Conservation (phyloP, 2,797 vertebrate species). For the Scleropages formosus region DNA sequence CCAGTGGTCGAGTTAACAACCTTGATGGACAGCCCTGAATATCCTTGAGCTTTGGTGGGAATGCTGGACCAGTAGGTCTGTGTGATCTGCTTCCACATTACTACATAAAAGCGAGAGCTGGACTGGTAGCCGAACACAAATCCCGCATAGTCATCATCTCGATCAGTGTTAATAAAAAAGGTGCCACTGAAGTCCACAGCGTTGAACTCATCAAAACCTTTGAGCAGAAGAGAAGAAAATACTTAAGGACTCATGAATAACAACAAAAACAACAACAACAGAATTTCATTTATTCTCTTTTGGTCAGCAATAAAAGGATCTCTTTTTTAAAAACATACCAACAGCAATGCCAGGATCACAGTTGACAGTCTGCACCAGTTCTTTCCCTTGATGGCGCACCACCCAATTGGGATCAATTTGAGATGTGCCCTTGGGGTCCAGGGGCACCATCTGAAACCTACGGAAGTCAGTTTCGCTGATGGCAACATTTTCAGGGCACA, state of each 20-base stretch:
- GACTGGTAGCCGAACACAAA: constrained; percentile 99
- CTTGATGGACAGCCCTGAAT: constrained; percentile 96
- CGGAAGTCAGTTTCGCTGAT: constrained; percentile 98
- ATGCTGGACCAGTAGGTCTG: constrained; percentile 94
- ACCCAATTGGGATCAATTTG: constrained; percentile 99
- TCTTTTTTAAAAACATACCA: constrained; percentile 66
- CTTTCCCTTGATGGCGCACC: constrained; percentile 96
- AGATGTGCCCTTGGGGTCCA: constrained; percentile 95
- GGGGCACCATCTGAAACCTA: constrained; percentile 97
- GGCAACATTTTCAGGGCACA: constrained; percentile 93
- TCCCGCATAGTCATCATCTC: constrained; percentile 96
- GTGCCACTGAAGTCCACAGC: constrained; percentile 98
- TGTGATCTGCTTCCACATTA: constrained; percentile 99
- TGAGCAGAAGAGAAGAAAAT: background rate
- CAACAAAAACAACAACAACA: too few relatives aligned
- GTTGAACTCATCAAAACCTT: constrained; percentile 96
- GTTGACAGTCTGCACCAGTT: constrained; percentile 98
- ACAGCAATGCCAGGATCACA: constrained; percentile 97
- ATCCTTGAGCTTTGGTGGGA: constrained; percentile 94
- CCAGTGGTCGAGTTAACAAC: constrained; percentile 97
- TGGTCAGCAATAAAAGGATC: background rate
- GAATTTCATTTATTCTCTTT: background rate
- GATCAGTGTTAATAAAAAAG: constrained; percentile 97
- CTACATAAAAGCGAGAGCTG: constrained; percentile 96
- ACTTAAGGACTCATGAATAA: background rate